Conservation (phyloP, 1,140 invertebrate genomes). For the Conus betulinus region DNA sequence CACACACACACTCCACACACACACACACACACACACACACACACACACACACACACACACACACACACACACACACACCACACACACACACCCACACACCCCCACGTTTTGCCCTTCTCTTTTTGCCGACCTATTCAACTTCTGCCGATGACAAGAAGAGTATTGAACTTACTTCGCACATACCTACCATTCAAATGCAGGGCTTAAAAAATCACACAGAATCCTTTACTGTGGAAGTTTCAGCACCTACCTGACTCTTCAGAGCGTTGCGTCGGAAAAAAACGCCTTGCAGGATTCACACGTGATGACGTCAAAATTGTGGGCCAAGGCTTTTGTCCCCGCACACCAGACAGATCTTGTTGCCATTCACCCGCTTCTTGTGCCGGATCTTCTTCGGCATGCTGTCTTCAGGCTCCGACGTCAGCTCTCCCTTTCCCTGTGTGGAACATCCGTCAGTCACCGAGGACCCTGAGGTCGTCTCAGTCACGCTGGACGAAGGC, state of each 20-base stretch:
- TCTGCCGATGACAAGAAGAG: too few relatives aligned
- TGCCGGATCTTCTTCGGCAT: conserved; percentile 20
- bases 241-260: conserved; percentile 83
- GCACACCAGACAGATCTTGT: conserved; percentile 80
- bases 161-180: too few relatives aligned
- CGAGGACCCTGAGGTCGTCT: neutral
- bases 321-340: conserved; percentile 92
- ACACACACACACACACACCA: neutral
- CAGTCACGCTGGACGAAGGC: too few relatives aligned
- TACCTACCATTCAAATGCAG: too few relatives aligned
- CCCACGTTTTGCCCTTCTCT: neutral
- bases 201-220: too few relatives aligned
- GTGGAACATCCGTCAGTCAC: neutral
- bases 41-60: neutral
- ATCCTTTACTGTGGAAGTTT: too few relatives aligned
- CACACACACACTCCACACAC: conserved; percentile 26
- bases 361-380: conserved; percentile 32
- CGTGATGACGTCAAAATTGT: conserved; percentile 97
- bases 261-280: conserved; percentile 96
- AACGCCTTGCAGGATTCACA: conserved; percentile 99
- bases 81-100: neutral
- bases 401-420: neutral
- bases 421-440: neutral
- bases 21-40: conserved; percentile 20
- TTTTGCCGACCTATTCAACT: neutral